These are phyloP conservation scores for Sebastiscus albofasciatus DNA, from an alignment of 2,797 vertebrate genomes.

Conservation along the genomic window DNA sequence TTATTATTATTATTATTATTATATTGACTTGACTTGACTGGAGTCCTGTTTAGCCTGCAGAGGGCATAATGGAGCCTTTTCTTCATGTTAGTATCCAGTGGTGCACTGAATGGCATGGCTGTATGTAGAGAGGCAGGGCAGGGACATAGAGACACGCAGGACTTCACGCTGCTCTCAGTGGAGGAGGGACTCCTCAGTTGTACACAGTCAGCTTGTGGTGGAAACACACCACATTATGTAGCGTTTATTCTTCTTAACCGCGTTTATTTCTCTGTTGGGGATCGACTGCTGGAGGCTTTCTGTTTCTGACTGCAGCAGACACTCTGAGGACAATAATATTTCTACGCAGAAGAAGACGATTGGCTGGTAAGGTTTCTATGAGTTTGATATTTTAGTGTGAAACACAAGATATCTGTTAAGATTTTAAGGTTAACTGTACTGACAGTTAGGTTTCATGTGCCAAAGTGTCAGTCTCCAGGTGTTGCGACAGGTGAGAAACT, in stretches of 20 bases:
- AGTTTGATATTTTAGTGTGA: constrained; percentile 21
- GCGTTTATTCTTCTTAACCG: not conserved
- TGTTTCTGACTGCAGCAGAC: constrained; percentile 45
- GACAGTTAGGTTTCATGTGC: not conserved
- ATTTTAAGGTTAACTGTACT: not conserved
- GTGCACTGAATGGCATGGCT: constrained; percentile 15
- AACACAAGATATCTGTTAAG: not conserved
- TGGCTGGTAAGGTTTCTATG: constrained; percentile 25
- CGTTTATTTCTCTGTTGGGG: not conserved
- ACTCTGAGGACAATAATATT: constrained; percentile 4
- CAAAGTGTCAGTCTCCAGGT: not conserved
- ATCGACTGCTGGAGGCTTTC: not conserved
- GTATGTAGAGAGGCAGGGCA: constrained; percentile 58
- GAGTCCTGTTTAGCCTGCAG: constrained; percentile 27
- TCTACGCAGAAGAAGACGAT: constrained; percentile 8
- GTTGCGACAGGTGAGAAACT: constrained; percentile 46
- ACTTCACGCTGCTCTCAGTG: constrained; percentile 21
- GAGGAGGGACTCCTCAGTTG: constrained; percentile 19
- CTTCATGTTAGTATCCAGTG: not conserved
- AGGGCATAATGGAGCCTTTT: not conserved
- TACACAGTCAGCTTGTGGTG: constrained; percentile 16
- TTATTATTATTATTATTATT: too few species aligned
- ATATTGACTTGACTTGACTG: too few species aligned
- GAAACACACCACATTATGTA: not conserved
- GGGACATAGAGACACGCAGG: constrained; percentile 20